Base-by-base conservation (phyloP, 2,113 vertebrate species). In the zebrafish (Danio rerio) region DNA sequence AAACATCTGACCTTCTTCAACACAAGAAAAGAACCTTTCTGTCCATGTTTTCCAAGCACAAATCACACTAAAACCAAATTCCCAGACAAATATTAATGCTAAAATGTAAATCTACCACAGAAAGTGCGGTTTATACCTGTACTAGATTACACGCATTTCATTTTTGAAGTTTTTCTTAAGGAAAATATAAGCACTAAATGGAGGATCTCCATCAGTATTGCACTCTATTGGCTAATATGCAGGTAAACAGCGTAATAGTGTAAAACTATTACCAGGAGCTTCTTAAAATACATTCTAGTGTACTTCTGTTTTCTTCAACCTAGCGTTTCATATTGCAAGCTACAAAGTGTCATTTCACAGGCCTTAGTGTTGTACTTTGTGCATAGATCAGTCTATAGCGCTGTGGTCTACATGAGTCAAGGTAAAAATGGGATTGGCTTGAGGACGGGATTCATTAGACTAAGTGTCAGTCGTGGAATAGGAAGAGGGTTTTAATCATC, bases 401-500 rank as follows among this genome's bases (percentile, higher is more conserved):
- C 78, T 49, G 56, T 74, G 68, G 69, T 74, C 42, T 79, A 85
- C 18, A 43, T 59, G 81, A 50, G 43, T 85, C 62, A 52, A 66
- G 47, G 79, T 43, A 82, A 66, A 65, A 56, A 15, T 11, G 21
- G 80, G 58, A 50, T 71, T 80, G 15, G 31, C 11, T 81, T 55
- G 43, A 61, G 75, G 55, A 73, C 31, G 50, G 50, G 55, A 66
- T 18, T 63, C 59, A 50, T 74, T 55, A 68, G 53, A 75, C 18
- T 47, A 82, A 58, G 69, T 65, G 72, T 20, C 43, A 59, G 53
- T 43, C 52, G 21, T n/a, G 31, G 49, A 50, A 56, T 13, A 50
- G 43, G 78, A 55, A 70, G 49, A 31, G 68, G 9, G 31, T 31
- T 66, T 87, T 85, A 88, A 77, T 90, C 81, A 2, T 90, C 85